Evolutionary conservation across 92 coral and sea anemone species (phyloP), one percentile per base, ranked within the genome.

Genomic region (Paragorgia papillata): DNA sequence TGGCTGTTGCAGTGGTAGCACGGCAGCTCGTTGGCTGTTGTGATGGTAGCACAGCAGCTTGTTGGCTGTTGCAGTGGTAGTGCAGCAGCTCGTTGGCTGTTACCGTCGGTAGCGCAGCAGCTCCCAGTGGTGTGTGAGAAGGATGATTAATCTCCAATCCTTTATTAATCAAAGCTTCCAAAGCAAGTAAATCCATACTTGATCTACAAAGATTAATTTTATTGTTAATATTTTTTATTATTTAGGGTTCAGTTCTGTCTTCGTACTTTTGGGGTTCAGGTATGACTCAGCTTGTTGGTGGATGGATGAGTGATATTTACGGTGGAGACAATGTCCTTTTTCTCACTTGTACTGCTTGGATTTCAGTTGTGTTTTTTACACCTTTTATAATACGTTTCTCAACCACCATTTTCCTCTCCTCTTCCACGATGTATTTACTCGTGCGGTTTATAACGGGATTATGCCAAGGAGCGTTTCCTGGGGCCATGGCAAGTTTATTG

Each of bases 401-500:
- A 73, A 2, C 41, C 50, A 37, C 64, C 73, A 63, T 81, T 79
- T 20, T 66, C 48, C 14, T 85, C 86, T 26, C 79, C 57, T 32
- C 69, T 48, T 14, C 67, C 74, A 79, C 88, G 60, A 19, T 53
- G 79, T 60, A 55, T 80, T 44, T 83, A 43, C 50, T 63, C 30
- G 0, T 66, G 46, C 19, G 82, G 44, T 50, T 61, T 46, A 9
- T 76, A 0, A 51, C 51, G 39, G 62, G 33, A 24, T 24, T 79
- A 21, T 63, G 40, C 33, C 46, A 26, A 70, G 94, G 94, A 0
- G 59, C 88, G 13, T 89, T 50, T 41, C 82, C 66, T 39, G 90
- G 90, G 43, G 74, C 94, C 0, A 76, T 80, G 51, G 89, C 84
- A 35, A 89, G 94, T 71, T 60, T 89, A 13, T 75, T 86, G 48